Evolutionary conservation across 2,797 vertebrate species (phyloP), one percentile per base, ranked within the genome.

Genomic region (Hypotaenidia philippensis): DNA sequence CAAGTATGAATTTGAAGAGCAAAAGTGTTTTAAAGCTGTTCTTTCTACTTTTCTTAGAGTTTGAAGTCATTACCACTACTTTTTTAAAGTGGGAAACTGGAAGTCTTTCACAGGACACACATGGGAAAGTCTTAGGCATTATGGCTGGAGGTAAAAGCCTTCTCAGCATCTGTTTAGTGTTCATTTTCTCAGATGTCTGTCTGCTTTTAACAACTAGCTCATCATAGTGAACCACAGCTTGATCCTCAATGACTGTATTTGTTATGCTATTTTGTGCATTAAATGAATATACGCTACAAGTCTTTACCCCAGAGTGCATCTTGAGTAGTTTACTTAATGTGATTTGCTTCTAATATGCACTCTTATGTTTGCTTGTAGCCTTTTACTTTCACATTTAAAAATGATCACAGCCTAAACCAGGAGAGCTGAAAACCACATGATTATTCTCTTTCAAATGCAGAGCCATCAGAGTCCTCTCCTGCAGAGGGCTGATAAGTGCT

Each of bases 401-500:
- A 91, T 88, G 52, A 95, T 90, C 74, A 83, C 36, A 91, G 70
- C 11, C 57, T 79, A 59, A 91, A 64, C 56, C 53, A 83, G 60
- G 50, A 86, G 47, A 90, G 32, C 72, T 90, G 79, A 87, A 69
- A 91, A 64, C 14, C 56, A 70, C 63, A 32, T 53, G 57, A 83
- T 93, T 93, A 61, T 85, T 93, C 91, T 79, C 44, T 94, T 85
- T 96, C 70, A 96, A 90, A 96, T 93, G 77, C 91, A 90, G 90
- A 94, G 66, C 74, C 79, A 91, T 89, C 77, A 96, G 71, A 63
- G 68, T 76, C 34, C 44, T 87, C 59, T 95, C 57, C 95, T 97
- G 90, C 77, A 93, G 77, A 95, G 41, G 84, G 36, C 86, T 95
- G 96, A 95, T 96, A 97, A 97, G 82, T 94, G 56, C 70, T 92